Evolutionary conservation across 2,797 vertebrate genomes (phyloP).

Genomic region (Pagetopsis macropterus): DNA sequence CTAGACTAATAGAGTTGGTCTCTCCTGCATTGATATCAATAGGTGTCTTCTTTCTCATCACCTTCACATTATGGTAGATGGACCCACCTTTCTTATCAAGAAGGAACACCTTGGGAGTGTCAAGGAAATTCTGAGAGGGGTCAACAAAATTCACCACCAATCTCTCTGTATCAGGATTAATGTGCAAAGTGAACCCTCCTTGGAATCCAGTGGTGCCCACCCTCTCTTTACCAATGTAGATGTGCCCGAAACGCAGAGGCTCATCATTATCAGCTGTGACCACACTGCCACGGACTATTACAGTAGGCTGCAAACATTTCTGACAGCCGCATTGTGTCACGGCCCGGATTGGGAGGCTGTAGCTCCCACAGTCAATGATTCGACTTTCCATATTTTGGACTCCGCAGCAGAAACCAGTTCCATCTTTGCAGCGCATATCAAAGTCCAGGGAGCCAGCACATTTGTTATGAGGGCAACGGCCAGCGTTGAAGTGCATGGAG

Average conservation of each 20-base stretch:
- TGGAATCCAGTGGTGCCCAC: constrained; percentile 93
- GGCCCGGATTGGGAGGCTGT: constrained; percentile 87
- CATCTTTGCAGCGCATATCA: constrained; percentile 84
- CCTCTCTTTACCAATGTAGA: constrained; percentile 88
- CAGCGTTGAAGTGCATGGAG: constrained; percentile 89
- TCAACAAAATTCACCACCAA: constrained; percentile 94
- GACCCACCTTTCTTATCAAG: constrained; percentile 90
- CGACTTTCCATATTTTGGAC: constrained; percentile 85
- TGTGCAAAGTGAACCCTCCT: constrained; percentile 93
- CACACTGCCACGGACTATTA: constrained; percentile 90
- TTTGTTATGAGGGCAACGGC: constrained; percentile 85
- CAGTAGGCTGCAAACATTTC: constrained; percentile 86
- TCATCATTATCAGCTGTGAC: constrained; percentile 87
- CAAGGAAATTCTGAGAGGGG: constrained; percentile 86
- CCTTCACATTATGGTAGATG: constrained; percentile 92
- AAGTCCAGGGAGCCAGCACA: constrained; percentile 83
- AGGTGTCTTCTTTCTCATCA: constrained; percentile 88
- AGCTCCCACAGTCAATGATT: constrained; percentile 86
- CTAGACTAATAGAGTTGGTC: constrained; percentile 87
- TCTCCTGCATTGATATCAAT: constrained; percentile 85
- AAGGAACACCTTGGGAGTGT: constrained; percentile 91
- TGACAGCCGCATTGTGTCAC: constrained; percentile 90
- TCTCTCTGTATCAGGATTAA: constrained; percentile 85
- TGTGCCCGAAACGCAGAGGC: constrained; percentile 91
- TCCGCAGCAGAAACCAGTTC: constrained; percentile 85